Base-by-base conservation (phyloP, 2,113 vertebrate species). In the Columba livia region DNA sequence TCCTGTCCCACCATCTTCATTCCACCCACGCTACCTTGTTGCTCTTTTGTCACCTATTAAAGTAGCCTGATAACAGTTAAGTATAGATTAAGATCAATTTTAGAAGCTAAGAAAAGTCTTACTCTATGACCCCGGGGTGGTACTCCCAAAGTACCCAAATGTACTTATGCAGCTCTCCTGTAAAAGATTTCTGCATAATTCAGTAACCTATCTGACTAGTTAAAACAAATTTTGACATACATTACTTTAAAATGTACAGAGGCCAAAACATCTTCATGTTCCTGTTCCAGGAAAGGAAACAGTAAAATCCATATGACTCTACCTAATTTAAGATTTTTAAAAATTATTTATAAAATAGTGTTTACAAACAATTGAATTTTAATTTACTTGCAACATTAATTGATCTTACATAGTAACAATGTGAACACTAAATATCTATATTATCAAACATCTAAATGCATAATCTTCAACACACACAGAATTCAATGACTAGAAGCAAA, bases 21-120 rank as follows among this genome's bases (percentile, higher is more conserved):
- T 42, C 6, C 12, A 31, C 10, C 4, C 16, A 19, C 10, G 51
- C 0, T 9, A 32, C 3, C 10, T 8, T 38, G 32, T 29, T 6
- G 1, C 4, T 71, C 4, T 57, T 84, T 54, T 24, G 2, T 40
- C 56, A 75, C 16, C 24, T 24, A 23, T 11, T 66, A 36, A 40
- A 70, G 50, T 3, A 78, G 34, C 11, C 6, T 29, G 7, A 10
- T 32, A 57, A 1, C 4, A 78, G 10, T 36, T 21, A 58, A 9
- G 12, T 11, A 71, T 32, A 81, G 78, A 58, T 60, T 34, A 77
- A 80, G 28, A 36, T 5, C 90, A 84, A 57, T 36, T 29, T 57
- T 24, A 70, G 36, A 57, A 44, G 4, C 5, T 40, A 36, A 74
- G 32, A 54, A 69, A 69, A 2, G 3, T 42, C 6, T 58, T 65